phyloP scores from a whole-genome alignment of 1,140 invertebrate genomes.

The Leptopilina clavipes region DNA sequence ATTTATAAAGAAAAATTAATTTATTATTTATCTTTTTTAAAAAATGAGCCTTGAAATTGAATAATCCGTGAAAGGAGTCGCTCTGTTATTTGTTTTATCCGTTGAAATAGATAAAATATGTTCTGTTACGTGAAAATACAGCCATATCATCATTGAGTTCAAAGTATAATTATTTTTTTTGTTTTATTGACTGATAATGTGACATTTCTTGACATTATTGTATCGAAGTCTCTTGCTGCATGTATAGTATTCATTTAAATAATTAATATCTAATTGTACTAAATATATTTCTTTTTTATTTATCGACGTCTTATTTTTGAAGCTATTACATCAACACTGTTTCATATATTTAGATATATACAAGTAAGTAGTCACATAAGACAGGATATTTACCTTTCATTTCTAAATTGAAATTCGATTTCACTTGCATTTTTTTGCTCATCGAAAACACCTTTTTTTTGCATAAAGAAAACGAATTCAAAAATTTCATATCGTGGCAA shows the following conservation, averaged over 20 bases:
- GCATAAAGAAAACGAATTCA: background rate
- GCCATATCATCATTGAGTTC: constrained; percentile 11
- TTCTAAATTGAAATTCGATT: background rate
- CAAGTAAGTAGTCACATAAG: constrained; percentile 10
- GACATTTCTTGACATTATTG: background rate
- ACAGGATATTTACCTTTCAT: constrained; percentile 13
- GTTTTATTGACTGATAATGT: background rate
- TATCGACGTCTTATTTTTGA: background rate
- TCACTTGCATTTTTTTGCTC: constrained; percentile 12
- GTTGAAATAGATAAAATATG: background rate
- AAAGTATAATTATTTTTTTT: constrained; percentile 24
- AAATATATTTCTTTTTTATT: background rate
- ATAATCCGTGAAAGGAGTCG: constrained; percentile 14
- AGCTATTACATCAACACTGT: background rate
- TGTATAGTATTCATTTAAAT: background rate
- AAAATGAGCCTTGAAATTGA: background rate
- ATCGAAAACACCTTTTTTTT: background rate
- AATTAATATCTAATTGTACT: background rate
- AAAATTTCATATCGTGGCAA: background rate
- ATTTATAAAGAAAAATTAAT: too few species aligned
- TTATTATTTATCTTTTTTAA: background rate
- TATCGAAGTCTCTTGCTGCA: background rate
- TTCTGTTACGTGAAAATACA: background rate
- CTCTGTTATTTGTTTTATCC: background rate
- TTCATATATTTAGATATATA: background rate